Base-by-base conservation (phyloP, 2,797 vertebrate genomes). In the Erethizon dorsatum region DNA sequence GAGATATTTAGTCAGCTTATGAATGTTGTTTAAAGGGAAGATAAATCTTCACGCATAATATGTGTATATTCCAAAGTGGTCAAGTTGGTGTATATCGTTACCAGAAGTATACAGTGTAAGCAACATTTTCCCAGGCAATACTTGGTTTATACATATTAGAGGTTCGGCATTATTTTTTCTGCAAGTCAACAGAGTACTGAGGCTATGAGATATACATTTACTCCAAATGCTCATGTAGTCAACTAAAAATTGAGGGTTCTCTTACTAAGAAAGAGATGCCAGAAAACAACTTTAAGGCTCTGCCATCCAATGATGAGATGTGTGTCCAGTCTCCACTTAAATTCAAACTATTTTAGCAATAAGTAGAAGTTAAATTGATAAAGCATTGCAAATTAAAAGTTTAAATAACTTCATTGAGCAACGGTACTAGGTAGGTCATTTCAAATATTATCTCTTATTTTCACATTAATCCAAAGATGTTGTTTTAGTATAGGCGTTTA, bases 341-440 rank as follows among this genome's bases (percentile, higher is more conserved):
- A 93, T 91, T 78, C 5, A 88, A 84, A 83, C 78, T 67, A 61
- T 79, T 93, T 94, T 79, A 90, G 61, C 15, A 75, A 67, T 67
- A 88, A 50, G 28, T 33, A 69, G 4, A 89, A 82, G 31, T 85
- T 18, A 90, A 59, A 45, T 73, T 87, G 71, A 84, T 75, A 90
- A 87, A 90, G 1, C 9, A 54, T 82, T 89, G 61, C 73, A 90
- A 85, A 83, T 82, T 47, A 91, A 83, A 54, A 10, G 1, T 33
- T 90, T 73, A 84, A 31, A 14, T 78, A 83, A 88, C 37, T 77
- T 91, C 61, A 52, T 22, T 86, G 61, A 87, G 15, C 6, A 33
- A 73, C 57, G 11, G 18, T 79, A 2, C 9, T 78, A 41, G 1
- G 13, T 71, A 89, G 47, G 4, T 54, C 59, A 86, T 77, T 88